phyloP scores from a whole-genome alignment of 2,888 invertebrate species.

The Julus scanicus region DNA sequence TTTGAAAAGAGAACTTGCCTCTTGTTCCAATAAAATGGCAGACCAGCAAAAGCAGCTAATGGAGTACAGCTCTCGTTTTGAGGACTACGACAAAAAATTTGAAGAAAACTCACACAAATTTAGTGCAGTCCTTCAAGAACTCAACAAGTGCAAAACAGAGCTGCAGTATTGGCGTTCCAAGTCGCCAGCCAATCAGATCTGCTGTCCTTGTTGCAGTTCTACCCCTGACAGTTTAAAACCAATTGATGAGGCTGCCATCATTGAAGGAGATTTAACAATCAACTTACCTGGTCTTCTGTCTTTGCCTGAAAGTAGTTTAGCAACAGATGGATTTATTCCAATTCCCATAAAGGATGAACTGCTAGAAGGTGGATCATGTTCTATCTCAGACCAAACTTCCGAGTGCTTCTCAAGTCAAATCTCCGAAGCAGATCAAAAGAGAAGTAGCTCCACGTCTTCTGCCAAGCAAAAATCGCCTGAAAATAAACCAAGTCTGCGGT shows the following conservation, averaged over 20 bases:
- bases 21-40: constrained; percentile 83
- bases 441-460: neutral
- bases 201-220: constrained; percentile 54
- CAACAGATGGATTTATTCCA: constrained; percentile 31
- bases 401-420: neutral
- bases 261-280: neutral
- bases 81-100: constrained; percentile 90
- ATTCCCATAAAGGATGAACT: constrained; percentile 25
- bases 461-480: neutral
- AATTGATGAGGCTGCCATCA: neutral
- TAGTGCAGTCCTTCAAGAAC: constrained; percentile 85
- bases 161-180: constrained; percentile 91
- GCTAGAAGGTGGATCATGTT: neutral
- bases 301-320: neutral
- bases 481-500: neutral
- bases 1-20: constrained; percentile 74
- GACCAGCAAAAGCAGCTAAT: constrained; percentile 83
- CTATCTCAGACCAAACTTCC: neutral
- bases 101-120: constrained; percentile 90
- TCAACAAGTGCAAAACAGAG: constrained; percentile 92
- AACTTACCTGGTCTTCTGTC: constrained; percentile 20
- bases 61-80: constrained; percentile 84
- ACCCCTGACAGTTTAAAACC: constrained; percentile 24
- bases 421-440: neutral
- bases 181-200: constrained; percentile 76